Percentiles rank a stretch among this genome's conserved stretches.
Evolutionary conservation across 2,888 invertebrate genomes (phyloP).

Genomic region (Plagodis pulveraria): DNA sequence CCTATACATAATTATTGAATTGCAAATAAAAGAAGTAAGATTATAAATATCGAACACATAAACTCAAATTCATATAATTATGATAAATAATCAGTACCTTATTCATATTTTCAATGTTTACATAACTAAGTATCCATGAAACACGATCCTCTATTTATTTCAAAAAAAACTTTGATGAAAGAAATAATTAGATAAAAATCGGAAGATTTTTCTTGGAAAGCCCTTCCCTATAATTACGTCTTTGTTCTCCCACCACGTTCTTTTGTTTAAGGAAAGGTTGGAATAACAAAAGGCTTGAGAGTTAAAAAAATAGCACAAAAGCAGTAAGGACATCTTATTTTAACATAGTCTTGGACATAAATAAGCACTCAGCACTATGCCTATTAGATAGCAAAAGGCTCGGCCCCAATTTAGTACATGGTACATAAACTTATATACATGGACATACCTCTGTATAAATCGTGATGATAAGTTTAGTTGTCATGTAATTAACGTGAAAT

Average conservation of each 20-base stretch:
- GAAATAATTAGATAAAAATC: conserved; percentile 62
- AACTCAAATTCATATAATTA: no score
- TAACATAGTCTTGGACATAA: no score
- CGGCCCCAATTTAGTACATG: no score
- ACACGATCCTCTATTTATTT: conserved; percentile 26
- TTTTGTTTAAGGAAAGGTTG: conserved; percentile 71
- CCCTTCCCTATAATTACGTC: conserved; percentile 74
- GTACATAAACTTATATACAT: no score
- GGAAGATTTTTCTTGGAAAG: conserved; percentile 59
- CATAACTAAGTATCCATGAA: conserved; percentile 5
- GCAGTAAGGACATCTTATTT: conserved; percentile 9
- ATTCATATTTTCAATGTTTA: no score
- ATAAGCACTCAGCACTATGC: no score
- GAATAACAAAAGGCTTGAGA: conserved; percentile 69
- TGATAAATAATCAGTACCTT: no score
- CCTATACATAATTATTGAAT: not conserved
- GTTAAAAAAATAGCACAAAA: conserved; percentile 1
- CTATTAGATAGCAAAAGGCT: no score
- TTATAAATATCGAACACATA: no score
- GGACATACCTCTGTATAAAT: no score
- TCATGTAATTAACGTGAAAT: no score
- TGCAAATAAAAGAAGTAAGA: not conserved
- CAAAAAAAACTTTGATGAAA: conserved; percentile 20
- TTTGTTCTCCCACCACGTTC: conserved; percentile 70
- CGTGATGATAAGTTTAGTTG: no score